Conservation (phyloP, 2,113 vertebrate species). For the Rhea pennata region DNA sequence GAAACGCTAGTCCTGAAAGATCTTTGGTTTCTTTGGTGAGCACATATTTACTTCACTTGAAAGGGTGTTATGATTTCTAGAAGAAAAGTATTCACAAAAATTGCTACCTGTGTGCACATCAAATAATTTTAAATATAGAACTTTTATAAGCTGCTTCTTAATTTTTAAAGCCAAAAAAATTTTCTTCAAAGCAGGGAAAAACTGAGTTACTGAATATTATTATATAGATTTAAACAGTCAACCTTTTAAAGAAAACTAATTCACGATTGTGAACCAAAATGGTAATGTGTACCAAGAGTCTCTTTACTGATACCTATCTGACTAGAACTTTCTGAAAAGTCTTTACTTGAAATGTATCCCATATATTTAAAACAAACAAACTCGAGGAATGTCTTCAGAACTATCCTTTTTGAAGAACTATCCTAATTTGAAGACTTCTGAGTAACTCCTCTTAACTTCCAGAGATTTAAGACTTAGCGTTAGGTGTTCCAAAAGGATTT, state of each 20-base stretch:
- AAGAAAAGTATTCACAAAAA: background rate
- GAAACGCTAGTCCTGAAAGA: slow-evolving; percentile 14
- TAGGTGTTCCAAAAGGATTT: background rate
- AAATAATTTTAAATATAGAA: background rate
- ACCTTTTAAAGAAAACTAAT: background rate
- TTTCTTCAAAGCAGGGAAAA: background rate
- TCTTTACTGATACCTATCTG: background rate
- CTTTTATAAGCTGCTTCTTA: background rate
- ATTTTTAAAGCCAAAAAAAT: background rate
- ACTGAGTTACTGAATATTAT: background rate
- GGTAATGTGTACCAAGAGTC: background rate
- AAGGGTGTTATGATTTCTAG: background rate
- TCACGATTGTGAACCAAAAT: background rate
- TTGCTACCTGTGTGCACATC: background rate
- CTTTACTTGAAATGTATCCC: background rate
- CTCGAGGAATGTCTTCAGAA: background rate
- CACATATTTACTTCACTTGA: background rate
- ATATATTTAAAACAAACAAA: background rate
- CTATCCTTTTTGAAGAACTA: too few relatives aligned
- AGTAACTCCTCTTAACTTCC: background rate
- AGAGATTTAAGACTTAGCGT: background rate
- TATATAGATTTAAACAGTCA: background rate
- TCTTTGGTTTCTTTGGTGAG: background rate
- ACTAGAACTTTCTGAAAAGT: background rate
- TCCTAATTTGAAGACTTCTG: background rate